These are phyloP conservation scores for Bombus confusus DNA, from an alignment of 1,140 invertebrate genomes.

Conservation along the genomic window DNA sequence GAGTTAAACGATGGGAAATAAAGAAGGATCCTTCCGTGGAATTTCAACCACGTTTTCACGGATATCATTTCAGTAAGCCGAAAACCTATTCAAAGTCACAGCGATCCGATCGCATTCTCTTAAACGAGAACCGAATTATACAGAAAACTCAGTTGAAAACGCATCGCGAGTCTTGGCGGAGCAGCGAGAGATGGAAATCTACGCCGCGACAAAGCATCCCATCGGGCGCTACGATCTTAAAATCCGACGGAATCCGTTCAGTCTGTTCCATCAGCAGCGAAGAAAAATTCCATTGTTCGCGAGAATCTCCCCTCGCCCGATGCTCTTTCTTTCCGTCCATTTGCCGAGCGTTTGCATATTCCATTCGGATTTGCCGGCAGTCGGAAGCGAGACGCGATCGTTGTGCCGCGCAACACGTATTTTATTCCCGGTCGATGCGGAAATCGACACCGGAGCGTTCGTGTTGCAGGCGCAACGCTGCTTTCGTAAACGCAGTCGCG, in stretches of 20 bases:
- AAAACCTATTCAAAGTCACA: too few species aligned
- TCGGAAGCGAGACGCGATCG: neutral
- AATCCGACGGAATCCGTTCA: conserved; percentile 24
- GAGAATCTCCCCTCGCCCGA: neutral
- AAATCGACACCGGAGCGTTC: neutral
- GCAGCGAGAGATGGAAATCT: neutral
- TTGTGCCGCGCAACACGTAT: neutral
- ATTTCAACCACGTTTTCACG: too few species aligned
- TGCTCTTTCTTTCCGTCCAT: conserved; percentile 20
- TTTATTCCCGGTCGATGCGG: conserved; percentile 3
- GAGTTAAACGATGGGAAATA: too few species aligned
- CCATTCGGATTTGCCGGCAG: neutral
- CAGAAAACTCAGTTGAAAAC: neutral
- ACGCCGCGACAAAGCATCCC: too few species aligned
- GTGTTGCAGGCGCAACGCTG: conserved; percentile 8
- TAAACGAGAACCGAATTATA: neutral
- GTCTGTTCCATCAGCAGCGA: conserved; percentile 13
- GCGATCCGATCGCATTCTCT: neutral
- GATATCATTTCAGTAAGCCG: too few species aligned
- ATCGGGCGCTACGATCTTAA: conserved; percentile 1
- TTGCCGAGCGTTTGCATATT: conserved; percentile 41
- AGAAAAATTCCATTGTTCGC: conserved; percentile 42
- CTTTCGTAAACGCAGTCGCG: neutral
- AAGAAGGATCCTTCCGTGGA: too few species aligned
- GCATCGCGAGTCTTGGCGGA: neutral